Evolutionary conservation across 2,888 invertebrate genomes (phyloP).

Genomic region (Andrena dorsata): DNA sequence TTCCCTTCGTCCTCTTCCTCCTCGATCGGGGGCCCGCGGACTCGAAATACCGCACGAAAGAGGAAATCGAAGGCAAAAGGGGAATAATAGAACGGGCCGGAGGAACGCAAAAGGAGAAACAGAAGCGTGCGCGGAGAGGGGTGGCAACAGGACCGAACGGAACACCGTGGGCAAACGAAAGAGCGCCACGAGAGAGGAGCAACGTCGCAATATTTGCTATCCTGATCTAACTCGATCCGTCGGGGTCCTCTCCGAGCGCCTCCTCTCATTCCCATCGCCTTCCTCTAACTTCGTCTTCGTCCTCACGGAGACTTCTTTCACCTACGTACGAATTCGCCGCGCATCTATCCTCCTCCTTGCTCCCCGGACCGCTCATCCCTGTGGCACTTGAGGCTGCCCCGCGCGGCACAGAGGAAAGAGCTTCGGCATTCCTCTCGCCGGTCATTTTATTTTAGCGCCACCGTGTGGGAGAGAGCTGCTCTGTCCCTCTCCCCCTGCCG

Average conservation of each 20-base stretch:
- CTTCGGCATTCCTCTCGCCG: constrained; percentile 80
- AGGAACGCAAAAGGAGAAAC: constrained; percentile 37
- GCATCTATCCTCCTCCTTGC: background rate
- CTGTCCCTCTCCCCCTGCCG: constrained; percentile 19
- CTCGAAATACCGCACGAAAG: constrained; percentile 50
- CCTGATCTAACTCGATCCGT: constrained; percentile 53
- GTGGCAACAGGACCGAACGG: constrained; percentile 23
- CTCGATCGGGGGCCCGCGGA: constrained; percentile 5
- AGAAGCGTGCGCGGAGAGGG: constrained; percentile 14
- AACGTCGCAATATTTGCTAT: constrained; percentile 41
- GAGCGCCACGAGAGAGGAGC: constrained; percentile 4
- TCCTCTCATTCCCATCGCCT: constrained; percentile 46
- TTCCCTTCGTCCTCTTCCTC: constrained; percentile 34
- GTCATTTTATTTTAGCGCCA: constrained; percentile 84
- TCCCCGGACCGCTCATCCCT: constrained; percentile 36
- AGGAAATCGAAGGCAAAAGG: constrained; percentile 45
- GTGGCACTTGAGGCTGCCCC: constrained; percentile 56
- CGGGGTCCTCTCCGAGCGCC: constrained; percentile 27
- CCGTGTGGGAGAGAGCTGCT: constrained; percentile 74
- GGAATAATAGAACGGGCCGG: constrained; percentile 13
- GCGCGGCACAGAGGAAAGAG: constrained; percentile 55
- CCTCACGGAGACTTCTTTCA: constrained; percentile 32
- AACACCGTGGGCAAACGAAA: constrained; percentile 22
- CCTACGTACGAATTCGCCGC: constrained; percentile 47
- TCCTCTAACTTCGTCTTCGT: constrained; percentile 39